phyloP scores from a whole-genome alignment of 2,888 invertebrate genomes.

The Branchellion lobata region DNA sequence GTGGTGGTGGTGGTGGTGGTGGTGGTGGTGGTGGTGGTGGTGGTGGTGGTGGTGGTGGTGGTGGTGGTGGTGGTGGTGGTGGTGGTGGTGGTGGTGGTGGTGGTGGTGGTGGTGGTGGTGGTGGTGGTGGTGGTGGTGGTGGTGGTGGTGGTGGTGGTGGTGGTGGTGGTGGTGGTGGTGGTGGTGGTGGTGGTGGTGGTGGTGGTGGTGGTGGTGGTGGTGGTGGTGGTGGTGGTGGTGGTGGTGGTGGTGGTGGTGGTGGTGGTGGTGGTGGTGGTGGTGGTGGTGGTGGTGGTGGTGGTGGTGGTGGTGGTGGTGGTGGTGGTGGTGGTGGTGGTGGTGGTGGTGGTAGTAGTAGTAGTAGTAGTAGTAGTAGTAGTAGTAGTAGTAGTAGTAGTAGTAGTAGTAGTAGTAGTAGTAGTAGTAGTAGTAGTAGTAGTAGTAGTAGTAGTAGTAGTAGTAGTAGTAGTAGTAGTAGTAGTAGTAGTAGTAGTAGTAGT shows the following conservation, averaged over 20 bases:
- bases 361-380: not conserved
- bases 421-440: not conserved
- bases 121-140: conserved; percentile 26
- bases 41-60: conserved; percentile 14
- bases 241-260: conserved; percentile 14
- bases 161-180: conserved; percentile 8
- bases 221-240: conserved; percentile 15
- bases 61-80: conserved; percentile 17
- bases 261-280: conserved; percentile 14
- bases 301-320: conserved; percentile 14
- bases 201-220: conserved; percentile 14
- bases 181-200: conserved; percentile 14
- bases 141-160: conserved; percentile 17
- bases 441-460: conserved; percentile 1
- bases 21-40: conserved; percentile 14
- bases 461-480: conserved; percentile 1
- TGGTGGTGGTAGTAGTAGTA: conserved; percentile 4
- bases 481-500: conserved; percentile 1
- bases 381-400: conserved; percentile 17
- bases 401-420: conserved; percentile 5
- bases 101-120: conserved; percentile 31
- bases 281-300: conserved; percentile 14
- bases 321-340: conserved; percentile 17
- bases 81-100: conserved; percentile 32
- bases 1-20: conserved; percentile 14